These are phyloP conservation scores for Brachionichthys hirsutus DNA, from an alignment of 2,113 vertebrate species.

Conservation along the genomic window DNA sequence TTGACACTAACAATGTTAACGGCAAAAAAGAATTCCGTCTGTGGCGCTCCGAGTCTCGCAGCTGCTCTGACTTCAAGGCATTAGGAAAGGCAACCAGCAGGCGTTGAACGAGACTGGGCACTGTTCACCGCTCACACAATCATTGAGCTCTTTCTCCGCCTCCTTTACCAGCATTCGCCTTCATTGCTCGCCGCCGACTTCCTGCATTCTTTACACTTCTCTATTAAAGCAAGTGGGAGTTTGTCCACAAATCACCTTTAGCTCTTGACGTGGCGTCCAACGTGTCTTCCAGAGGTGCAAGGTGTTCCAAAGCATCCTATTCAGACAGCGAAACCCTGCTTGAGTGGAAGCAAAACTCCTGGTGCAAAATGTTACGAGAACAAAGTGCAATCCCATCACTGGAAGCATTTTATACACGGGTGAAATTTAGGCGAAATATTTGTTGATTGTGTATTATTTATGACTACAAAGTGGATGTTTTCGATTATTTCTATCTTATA, in stretches of 20 bases:
- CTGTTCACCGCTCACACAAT: constrained; percentile 66
- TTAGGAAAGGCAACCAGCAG: constrained; percentile 49
- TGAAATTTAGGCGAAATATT: background rate
- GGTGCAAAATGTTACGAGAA: constrained; percentile 24
- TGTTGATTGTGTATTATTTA: background rate
- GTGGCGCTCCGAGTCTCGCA: constrained; percentile 41
- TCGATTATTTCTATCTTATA: too few relatives aligned
- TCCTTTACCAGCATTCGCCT: constrained; percentile 28
- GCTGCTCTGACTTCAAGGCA: constrained; percentile 42
- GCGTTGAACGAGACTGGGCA: constrained; percentile 43
- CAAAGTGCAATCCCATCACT: constrained; percentile 21
- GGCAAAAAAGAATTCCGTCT: constrained; percentile 57
- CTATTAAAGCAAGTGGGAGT: constrained; percentile 36
- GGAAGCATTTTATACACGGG: background rate
- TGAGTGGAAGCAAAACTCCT: constrained; percentile 46
- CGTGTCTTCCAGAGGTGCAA: constrained; percentile 5
- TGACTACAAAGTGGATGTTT: background rate
- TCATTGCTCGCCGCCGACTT: constrained; percentile 57
- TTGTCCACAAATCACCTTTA: constrained; percentile 21
- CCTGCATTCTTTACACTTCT: constrained; percentile 34
- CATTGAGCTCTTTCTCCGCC: constrained; percentile 49
- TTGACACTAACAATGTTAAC: constrained; percentile 77
- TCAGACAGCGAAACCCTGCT: constrained; percentile 40
- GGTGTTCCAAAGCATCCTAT: constrained; percentile 27
- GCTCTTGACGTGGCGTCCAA: constrained; percentile 19